Evolutionary conservation across 2,888 invertebrate species (phyloP), one percentile per base, ranked within the genome.

Genomic region (Kryphioiulus occultus): DNA sequence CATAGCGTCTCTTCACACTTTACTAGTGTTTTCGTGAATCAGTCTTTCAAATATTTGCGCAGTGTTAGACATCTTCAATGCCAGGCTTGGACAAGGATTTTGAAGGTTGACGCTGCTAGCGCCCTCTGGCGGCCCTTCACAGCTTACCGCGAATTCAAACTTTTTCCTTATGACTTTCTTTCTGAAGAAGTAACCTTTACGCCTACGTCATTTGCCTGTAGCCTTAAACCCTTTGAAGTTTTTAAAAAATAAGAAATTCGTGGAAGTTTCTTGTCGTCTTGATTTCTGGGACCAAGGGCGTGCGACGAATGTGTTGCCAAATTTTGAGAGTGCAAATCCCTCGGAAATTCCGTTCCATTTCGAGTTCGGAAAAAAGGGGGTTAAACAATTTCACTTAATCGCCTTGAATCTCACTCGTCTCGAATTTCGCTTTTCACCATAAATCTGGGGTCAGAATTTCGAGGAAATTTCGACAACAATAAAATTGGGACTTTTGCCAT

Each of bases 261-360:
- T 26, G 26, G 68, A 68, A 68, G 26, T 22, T 68, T 68, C 68
- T 22, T 68, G 26, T 7, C 26, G 22, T 1, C 68, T 22, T 22
- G 26, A 68, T 68, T 68, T 68, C 68, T 26, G 26, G 10, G 7
- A 22, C 22, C 12, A 22, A n/a, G 5, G n/a, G 17, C n/a, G 22
- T 59, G 59, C 19, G 59, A 59, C n/a, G 26, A 26, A 68, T 9
- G 22, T 68, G 68, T 68, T 68, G 68, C 68, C 26, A 68, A 68
- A 68, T 68, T 68, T 68, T 22, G 10, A 68, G 19, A 19, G 59
- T n/a, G n/a, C 59, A n/a, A 59, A 26, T 68, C 68, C 68, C 68
- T 68, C 68, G 68, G 68, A 68, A 68, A 68, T 68, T 68, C 68
- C 68, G 68, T 68, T 68, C 68, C 68, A 68, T 68, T 68, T 68